Conservation (phyloP, 2,888 invertebrate species). For the Tenthredo mesomela region DNA sequence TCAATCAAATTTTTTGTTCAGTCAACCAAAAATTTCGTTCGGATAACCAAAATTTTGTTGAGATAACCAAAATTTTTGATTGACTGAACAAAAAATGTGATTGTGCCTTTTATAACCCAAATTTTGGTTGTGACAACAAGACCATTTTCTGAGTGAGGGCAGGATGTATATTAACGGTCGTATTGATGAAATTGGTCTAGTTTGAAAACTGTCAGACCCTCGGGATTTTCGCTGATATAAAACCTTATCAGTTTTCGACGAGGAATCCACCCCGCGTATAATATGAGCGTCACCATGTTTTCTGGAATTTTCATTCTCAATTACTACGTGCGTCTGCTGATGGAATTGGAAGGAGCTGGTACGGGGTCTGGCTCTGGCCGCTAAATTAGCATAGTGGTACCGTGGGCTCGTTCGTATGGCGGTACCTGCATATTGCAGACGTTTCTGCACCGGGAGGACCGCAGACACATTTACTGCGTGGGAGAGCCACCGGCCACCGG, state of each 20-base stretch:
- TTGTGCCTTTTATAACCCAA: too few relatives aligned
- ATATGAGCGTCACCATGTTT: background rate
- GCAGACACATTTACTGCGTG: conserved; percentile 41
- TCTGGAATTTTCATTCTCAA: background rate
- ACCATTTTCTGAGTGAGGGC: too few relatives aligned
- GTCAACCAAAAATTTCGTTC: too few relatives aligned
- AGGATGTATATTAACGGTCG: too few relatives aligned
- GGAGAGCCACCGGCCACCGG: conserved; percentile 23
- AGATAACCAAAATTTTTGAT: too few relatives aligned
- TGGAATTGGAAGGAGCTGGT: background rate
- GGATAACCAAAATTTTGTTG: too few relatives aligned
- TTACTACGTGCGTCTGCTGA: background rate
- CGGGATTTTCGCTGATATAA: background rate
- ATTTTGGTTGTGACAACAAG: too few relatives aligned
- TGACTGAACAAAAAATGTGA: too few relatives aligned
- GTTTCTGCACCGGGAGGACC: conserved; percentile 27
- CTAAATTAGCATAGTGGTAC: conserved; percentile 31
- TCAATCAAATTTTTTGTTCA: too few relatives aligned
- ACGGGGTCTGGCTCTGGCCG: background rate
- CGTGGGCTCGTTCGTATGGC: conserved; percentile 17
- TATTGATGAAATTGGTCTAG: background rate
- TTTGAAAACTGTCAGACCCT: conserved; percentile 15
- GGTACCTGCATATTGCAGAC: conserved; percentile 33
- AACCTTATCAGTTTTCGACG: background rate
- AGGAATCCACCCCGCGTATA: background rate